Evolutionary conservation across 30 jellyfish, hydroid and myxozoan genomes (phyloP).

Genomic region (Turritopsis dohrnii): DNA sequence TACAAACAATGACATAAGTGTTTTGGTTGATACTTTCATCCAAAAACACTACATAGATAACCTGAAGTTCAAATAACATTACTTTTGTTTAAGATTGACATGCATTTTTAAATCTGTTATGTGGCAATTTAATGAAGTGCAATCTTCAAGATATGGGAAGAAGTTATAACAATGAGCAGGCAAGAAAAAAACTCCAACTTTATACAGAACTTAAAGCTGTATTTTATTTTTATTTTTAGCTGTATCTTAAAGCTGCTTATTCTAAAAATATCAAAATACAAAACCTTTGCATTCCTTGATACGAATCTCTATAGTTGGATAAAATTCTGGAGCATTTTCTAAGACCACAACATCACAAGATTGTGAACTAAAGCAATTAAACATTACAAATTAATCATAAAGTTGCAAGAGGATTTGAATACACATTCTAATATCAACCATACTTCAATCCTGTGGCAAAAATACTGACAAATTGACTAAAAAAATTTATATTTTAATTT

Average conservation of each 20-base stretch:
- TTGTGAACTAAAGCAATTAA: constrained; percentile 22
- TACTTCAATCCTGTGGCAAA: not conserved
- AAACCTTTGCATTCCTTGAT: constrained; percentile 76
- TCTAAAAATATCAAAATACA: not conserved
- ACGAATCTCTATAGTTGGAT: constrained; percentile 53
- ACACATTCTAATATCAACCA: not conserved
- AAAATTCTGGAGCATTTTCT: constrained; percentile 74
- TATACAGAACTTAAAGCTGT: too few species aligned
- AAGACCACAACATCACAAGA: constrained; percentile 55
- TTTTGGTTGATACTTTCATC: too few species aligned
- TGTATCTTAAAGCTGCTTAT: not conserved
- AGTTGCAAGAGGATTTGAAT: not conserved
- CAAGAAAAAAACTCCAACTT: too few species aligned
- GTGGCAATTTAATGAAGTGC: too few species aligned
- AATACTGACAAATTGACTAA: not conserved
- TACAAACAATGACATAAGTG: too few species aligned
- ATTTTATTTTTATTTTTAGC: not conserved
- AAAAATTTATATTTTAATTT: not conserved
- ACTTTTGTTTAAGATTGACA: too few species aligned
- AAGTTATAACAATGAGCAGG: too few species aligned
- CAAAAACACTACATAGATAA: too few species aligned
- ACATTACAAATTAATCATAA: not conserved
- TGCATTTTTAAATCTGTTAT: too few species aligned
- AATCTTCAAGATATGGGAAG: too few species aligned
- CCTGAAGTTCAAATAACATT: too few species aligned